phyloP scores from a whole-genome alignment of 2,888 invertebrate species.

The Itoplectis maculator region DNA sequence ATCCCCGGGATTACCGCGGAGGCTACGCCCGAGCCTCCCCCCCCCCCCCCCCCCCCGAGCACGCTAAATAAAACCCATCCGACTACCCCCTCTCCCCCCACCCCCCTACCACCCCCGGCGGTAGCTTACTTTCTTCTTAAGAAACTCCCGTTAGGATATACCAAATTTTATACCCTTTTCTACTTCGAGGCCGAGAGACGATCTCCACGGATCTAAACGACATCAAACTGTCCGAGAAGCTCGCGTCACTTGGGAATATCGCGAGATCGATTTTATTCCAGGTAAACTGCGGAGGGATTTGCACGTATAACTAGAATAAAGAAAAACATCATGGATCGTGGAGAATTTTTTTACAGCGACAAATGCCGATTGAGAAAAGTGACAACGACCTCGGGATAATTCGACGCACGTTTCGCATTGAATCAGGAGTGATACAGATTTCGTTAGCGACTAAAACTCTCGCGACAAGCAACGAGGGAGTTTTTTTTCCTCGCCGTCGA shows the following conservation, averaged over 20 bases:
- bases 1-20: slow-evolving; percentile 29
- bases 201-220: neutral
- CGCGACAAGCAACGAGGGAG: slow-evolving; percentile 1
- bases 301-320: neutral
- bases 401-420: neutral
- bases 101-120: neutral
- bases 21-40: neutral
- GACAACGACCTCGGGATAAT: neutral
- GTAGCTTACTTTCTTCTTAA: slow-evolving; percentile 23
- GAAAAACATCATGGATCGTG: too few relatives aligned
- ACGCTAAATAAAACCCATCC: slow-evolving; percentile 26
- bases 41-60: neutral
- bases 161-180: slow-evolving; percentile 7
- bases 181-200: neutral
- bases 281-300: neutral
- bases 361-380: neutral
- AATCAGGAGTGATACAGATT: neutral
- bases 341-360: too few relatives aligned
- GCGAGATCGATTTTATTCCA: neutral
- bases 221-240: neutral
- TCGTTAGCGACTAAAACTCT: neutral
- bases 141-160: slow-evolving; percentile 14
- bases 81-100: too few relatives aligned
- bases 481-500: neutral
- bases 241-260: neutral